Conservation (phyloP, 2,113 vertebrate genomes). For the Ageneiosus marmoratus region DNA sequence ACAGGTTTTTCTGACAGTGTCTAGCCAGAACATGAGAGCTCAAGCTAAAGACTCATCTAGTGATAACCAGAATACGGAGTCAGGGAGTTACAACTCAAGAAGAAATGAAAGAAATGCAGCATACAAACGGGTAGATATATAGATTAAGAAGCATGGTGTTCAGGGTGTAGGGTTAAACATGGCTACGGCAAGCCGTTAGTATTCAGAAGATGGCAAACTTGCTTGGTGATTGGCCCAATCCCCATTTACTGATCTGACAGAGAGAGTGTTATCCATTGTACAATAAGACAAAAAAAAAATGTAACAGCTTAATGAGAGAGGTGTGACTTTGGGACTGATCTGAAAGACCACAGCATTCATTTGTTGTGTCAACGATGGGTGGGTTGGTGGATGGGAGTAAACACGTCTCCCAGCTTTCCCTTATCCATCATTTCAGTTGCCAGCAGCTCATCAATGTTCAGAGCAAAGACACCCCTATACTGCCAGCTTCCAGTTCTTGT, state of each 20-base stretch:
- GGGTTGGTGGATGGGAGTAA: neutral
- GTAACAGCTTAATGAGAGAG: slow-evolving; percentile 16
- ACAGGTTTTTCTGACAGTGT: neutral
- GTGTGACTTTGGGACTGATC: slow-evolving; percentile 6
- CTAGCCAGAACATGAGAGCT: neutral
- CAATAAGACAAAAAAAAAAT: slow-evolving; percentile 15
- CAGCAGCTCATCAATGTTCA: slow-evolving; percentile 7
- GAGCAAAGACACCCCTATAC: slow-evolving; percentile 24
- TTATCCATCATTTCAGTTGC: slow-evolving; percentile 34
- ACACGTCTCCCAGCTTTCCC: neutral
- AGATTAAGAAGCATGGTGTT: neutral
- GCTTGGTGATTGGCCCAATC: neutral
- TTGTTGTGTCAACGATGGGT: neutral
- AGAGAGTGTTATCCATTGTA: neutral
- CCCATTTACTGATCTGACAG: neutral
- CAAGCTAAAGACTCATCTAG: neutral
- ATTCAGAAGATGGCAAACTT: neutral
- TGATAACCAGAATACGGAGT: neutral
- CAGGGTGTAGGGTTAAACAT: neutral
- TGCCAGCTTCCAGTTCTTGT: slow-evolving; percentile 19
- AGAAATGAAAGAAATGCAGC: neutral
- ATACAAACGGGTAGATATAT: too few species aligned
- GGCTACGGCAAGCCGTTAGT: neutral
- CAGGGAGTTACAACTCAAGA: neutral
- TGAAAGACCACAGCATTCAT: neutral